These are phyloP conservation scores for Cantharis rustica DNA, from an alignment of 2,888 invertebrate genomes.

Conservation along the genomic window DNA sequence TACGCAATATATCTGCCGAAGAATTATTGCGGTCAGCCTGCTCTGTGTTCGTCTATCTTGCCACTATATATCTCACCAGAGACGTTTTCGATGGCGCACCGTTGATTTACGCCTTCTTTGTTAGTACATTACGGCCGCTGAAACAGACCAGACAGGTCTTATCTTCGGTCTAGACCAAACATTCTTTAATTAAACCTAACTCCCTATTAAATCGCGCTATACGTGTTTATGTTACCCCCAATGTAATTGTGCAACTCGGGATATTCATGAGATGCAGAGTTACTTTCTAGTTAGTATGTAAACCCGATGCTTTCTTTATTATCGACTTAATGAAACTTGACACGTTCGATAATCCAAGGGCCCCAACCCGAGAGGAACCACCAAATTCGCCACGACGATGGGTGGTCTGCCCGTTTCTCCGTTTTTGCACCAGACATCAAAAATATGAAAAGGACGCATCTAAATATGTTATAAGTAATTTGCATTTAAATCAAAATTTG, in stretches of 20 bases:
- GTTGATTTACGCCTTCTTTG: conserved; percentile 48
- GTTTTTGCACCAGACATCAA: background rate
- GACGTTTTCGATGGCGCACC: conserved; percentile 45
- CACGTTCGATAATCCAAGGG: background rate
- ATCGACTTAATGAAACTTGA: conserved; percentile 2
- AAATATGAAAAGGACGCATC: background rate
- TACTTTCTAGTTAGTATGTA: conserved; percentile 12
- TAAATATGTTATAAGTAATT: background rate
- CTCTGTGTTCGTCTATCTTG: conserved; percentile 41
- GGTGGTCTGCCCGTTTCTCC: background rate
- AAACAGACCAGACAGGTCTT: conserved; percentile 39
- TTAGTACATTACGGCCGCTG: conserved; percentile 43
- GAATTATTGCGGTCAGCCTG: conserved; percentile 49
- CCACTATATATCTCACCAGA: conserved; percentile 45
- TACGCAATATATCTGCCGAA: conserved; percentile 47
- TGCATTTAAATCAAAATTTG: background rate
- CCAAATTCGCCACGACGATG: background rate
- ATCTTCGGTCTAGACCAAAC: conserved; percentile 42
- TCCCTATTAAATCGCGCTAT: conserved; percentile 38
- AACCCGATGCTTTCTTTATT: background rate
- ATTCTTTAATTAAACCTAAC: conserved; percentile 45
- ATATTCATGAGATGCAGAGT: conserved; percentile 28
- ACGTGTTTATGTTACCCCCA: conserved; percentile 38
- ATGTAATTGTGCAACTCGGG: conserved; percentile 32
- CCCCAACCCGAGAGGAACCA: background rate